Conservation (phyloP, 2,888 invertebrate genomes). For the Lochmaea capreae region DNA sequence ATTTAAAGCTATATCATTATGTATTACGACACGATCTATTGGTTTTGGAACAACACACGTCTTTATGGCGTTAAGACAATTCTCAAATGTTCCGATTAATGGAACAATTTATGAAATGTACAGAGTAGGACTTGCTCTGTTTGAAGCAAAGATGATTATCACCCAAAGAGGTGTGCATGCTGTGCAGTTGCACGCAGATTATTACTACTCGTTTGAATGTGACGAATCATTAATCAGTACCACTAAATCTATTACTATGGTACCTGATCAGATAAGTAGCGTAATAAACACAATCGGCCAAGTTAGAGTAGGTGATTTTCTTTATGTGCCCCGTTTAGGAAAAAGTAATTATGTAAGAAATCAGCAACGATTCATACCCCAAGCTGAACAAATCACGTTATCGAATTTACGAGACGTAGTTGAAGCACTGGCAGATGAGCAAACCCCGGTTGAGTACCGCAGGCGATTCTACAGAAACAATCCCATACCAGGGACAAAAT, state of each 20-base stretch:
- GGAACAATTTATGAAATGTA: conserved; percentile 7
- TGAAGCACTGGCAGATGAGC: neutral
- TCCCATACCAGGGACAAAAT: conserved; percentile 1
- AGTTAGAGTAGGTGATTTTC: neutral
- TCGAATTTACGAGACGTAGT: neutral
- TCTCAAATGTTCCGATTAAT: neutral
- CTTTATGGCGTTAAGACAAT: neutral
- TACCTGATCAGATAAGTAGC: neutral
- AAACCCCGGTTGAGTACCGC: neutral
- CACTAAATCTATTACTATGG: neutral
- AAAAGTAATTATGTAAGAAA: neutral
- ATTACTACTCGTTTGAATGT: neutral
- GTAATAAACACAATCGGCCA: neutral
- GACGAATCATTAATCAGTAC: neutral
- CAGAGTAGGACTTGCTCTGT: neutral
- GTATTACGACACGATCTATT: conserved; percentile 4
- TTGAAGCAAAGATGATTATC: neutral
- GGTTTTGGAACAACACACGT: conserved; percentile 5
- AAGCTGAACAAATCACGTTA: conserved; percentile 1
- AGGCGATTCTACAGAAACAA: conserved; percentile 6
- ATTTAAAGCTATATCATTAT: conserved; percentile 12
- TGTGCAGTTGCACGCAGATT: neutral
- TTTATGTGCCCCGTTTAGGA: neutral
- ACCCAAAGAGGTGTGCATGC: neutral
- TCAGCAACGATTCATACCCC: neutral